Base-by-base conservation (phyloP, 2,113 vertebrate species). In the Nematolebias whitei region DNA sequence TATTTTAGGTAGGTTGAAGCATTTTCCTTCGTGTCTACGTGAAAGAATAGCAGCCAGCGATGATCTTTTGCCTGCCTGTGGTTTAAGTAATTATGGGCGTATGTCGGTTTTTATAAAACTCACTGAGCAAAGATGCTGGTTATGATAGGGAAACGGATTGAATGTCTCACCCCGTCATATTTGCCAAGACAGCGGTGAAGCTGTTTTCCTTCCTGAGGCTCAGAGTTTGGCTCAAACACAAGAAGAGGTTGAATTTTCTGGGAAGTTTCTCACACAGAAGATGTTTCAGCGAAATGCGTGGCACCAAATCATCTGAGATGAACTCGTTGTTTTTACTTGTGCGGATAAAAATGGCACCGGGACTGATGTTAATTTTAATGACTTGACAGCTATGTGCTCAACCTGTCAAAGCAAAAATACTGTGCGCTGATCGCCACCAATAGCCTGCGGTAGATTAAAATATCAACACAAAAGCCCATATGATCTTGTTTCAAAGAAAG, bases 121-220 rank as follows among this genome's bases (percentile, higher is more conserved):
- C 75, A 54, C 78, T 85, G 85, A 86, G 80, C 75, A 74, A 83
- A 81, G 89, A 88, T 86, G 85, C 70, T 70, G 77, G 63, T 86
- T 81, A 76, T 80, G 86, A 87, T 72, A 74, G 87, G 76, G 85
- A 84, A 90, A 78, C 83, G 64, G 85, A 91, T 89, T 89, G 82
- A 87, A 85, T 86, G 83, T 90, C 81, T 82, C 89, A 89, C 83
- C n/a, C 80, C 74, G 83, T 62, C 38, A 48, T 38, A 5, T 79
- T 88, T 88, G 89, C 89, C 89, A 90, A 87, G 85, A 85, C 88
- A 85, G 83, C 53, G 70, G 82, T 80, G 74, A 89, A 63, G 76
- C 65, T 79, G 69, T 80, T 86, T 88, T 75, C 65, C 72, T 87
- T 76, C 62, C 68, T 14, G 75, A 69, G 82, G 83, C 78, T 78